phyloP scores from a whole-genome alignment of 2,797 vertebrate genomes.

The Ataeniobius toweri region DNA sequence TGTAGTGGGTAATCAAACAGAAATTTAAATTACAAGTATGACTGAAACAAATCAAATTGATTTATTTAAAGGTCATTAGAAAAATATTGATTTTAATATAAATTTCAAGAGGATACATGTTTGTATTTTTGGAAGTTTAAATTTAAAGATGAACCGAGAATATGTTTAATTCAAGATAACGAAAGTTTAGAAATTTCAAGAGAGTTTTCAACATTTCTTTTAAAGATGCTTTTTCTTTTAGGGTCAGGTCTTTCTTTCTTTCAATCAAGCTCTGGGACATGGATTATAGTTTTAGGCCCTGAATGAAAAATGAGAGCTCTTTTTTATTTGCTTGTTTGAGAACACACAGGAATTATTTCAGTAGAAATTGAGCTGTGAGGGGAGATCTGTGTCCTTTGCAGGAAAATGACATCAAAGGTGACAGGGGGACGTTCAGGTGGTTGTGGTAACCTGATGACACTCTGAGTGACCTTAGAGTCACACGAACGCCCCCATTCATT shows the following conservation, averaged over 20 bases:
- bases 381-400: constrained; percentile 16
- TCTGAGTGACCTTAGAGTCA: constrained; percentile 2
- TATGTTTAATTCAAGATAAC: too few species aligned
- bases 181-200: background rate
- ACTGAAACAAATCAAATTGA: background rate
- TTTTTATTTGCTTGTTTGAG: background rate
- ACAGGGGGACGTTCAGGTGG: constrained; percentile 31
- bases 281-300: background rate
- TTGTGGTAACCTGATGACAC: constrained; percentile 31
- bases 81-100: background rate
- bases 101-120: background rate
- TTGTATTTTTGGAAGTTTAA: background rate
- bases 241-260: too few species aligned
- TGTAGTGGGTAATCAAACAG: background rate
- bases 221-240: too few species aligned
- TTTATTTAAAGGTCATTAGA: background rate
- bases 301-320: background rate
- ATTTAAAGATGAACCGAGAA: background rate
- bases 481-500: background rate
- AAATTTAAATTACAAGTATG: background rate
- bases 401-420: constrained; percentile 15
- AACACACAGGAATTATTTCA: background rate
- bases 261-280: background rate
- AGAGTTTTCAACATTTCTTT: too few species aligned
- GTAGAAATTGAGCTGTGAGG: background rate